Percentiles rank a stretch among this genome's conserved stretches.
Conservation (phyloP, 2,888 invertebrate species). For the Caenorhabditis japonica region DNA sequence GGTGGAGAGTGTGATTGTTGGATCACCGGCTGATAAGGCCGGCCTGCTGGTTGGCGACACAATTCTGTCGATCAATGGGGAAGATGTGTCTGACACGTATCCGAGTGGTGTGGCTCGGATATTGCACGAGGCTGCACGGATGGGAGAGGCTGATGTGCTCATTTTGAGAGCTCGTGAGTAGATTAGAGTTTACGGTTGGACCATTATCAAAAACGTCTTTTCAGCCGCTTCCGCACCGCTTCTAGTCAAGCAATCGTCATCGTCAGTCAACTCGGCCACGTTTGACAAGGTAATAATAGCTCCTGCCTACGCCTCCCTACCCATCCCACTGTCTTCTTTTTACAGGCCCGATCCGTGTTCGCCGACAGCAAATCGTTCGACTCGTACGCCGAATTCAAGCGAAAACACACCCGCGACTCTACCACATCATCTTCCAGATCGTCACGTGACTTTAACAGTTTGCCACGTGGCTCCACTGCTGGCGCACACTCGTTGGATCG, state of each 20-base stretch:
- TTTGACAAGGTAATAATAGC: conserved; percentile 39
- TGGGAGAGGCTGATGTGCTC: conserved; percentile 62
- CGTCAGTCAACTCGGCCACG: conserved; percentile 25
- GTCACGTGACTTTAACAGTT: conserved; percentile 59
- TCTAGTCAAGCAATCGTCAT: conserved; percentile 33
- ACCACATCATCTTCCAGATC: conserved; percentile 26
- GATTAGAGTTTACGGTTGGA: too few species aligned
- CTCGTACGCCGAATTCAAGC: conserved; percentile 62
- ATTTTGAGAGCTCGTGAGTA: conserved; percentile 56
- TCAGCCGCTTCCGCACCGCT: conserved; percentile 25
- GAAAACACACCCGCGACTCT: conserved; percentile 53
- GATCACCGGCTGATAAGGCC: conserved; percentile 69
- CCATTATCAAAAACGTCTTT: too few species aligned
- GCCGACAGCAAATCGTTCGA: conserved; percentile 52
- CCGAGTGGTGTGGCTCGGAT: conserved; percentile 75
- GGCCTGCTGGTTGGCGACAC: conserved; percentile 76
- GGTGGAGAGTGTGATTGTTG: conserved; percentile 77
- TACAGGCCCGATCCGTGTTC: conserved; percentile 48
- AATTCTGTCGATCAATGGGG: conserved; percentile 76
- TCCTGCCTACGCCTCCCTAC: too few species aligned
- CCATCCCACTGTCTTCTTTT: too few species aligned
- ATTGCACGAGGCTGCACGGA: conserved; percentile 73
- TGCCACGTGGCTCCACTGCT: conserved; percentile 50
- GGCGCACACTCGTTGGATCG: conserved; percentile 20
- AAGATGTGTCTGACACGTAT: conserved; percentile 72